Evolutionary conservation across 2,113 vertebrate species (phyloP), one percentile per base, ranked within the genome.

Genomic region (Synchiropus splendidus): DNA sequence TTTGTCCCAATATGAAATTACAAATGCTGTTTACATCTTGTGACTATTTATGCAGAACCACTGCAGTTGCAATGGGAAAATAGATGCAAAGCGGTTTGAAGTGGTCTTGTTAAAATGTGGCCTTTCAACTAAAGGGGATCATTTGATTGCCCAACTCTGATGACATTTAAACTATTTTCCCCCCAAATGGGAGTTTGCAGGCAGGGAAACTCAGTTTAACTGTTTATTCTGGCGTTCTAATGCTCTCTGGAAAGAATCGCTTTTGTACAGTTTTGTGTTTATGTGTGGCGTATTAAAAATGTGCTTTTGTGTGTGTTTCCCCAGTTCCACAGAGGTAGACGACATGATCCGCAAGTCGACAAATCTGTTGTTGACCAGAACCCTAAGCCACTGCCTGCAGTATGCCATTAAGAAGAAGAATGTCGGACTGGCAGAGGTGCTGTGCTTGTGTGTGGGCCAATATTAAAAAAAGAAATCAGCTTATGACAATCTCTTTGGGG

Each of bases 301-400:
- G 10, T 49, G 8, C 13, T 6, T 49, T 14, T 52, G 14, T 31
- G 15, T 48, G 13, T 47, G 31, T 58, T 18, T 49, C 21, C 30
- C 16, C 75, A 99, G 95, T 57, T 96, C 95, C 46, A 97, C 95
- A 0, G 95, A 99, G 69, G 80, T 99, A 0, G 95, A 99, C 4
- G 94, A 99, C 56, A 97, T 98, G 93, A 99, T 99, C 61, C 82
- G 94, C 42, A 98, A 99, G 76, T 97, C 95, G 1, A 98, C 94
- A 0, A 98, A 99, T 14, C 80, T 98, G 51, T 72, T 99, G 66
- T 75, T 98, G 72, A 97, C 92, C 43, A 79, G 95, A 34, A 97
- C 92, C 0, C 87, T 99, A 46, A 98, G 92, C 84, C 85, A 89
- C 83, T 92, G 89, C 51, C 82, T 99, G 45, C 92, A 97, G 72